phyloP scores from a whole-genome alignment of 1,140 invertebrate genomes.

The Idris sp. region DNA sequence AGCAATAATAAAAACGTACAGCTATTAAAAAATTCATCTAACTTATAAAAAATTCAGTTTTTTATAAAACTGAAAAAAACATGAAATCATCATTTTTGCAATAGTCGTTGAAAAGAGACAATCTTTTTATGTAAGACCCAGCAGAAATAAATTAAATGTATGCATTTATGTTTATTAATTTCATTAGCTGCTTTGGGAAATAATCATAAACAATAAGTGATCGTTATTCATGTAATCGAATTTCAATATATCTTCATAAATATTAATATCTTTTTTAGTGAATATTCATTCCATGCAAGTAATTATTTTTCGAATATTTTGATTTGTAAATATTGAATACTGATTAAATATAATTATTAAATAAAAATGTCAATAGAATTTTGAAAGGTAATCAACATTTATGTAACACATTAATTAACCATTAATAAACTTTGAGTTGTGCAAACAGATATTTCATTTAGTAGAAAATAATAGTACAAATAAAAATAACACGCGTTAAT shows the following conservation, averaged over 20 bases:
- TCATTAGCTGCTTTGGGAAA: conserved; percentile 6
- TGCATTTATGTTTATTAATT: not conserved
- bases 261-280: conserved; percentile 27
- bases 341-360: not conserved
- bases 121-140: too few relatives aligned
- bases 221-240: conserved; percentile 31
- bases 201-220: conserved; percentile 37
- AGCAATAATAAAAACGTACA: not conserved
- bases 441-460: too few relatives aligned
- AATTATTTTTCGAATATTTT: conserved; percentile 31
- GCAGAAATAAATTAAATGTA: not conserved
- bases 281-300: conserved; percentile 20
- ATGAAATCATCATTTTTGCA: too few relatives aligned
- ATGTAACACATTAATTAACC: too few relatives aligned
- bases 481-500: too few relatives aligned
- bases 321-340: conserved; percentile 14
- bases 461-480: too few relatives aligned
- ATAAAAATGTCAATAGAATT: not conserved
- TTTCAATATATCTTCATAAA: conserved; percentile 34
- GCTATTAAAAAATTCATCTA: not conserved
- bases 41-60: too few relatives aligned
- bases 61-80: too few relatives aligned
- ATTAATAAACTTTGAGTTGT: too few relatives aligned
- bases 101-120: too few relatives aligned
- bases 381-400: too few relatives aligned